Evolutionary conservation across 2,113 vertebrate genomes (phyloP), one percentile per base, ranked within the genome.

Genomic region (Pogonocichla stellata): DNA sequence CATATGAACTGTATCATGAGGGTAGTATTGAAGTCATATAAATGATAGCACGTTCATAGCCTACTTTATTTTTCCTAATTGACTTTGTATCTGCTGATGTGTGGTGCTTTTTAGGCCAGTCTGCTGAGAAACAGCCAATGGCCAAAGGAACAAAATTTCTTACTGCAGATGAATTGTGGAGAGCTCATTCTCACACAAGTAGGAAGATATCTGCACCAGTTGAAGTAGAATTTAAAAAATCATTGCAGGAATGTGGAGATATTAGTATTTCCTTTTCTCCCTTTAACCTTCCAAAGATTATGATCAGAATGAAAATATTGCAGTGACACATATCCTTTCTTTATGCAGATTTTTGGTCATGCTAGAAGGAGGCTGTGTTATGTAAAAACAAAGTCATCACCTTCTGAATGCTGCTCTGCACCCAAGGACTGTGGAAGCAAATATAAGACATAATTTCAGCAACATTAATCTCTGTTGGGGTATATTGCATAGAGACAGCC

Each of bases 171-270:
- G 14, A 79, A 69, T 50, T 1, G 1, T 5, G 12, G 26, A 88
- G 40, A 86, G 62, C 3, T 83, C 29, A 26, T n/a, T 79, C 43
- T 56, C 29, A 69, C 0, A 0, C 5, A 3, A 48, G 18, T 3
- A 69, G 18, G 29, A 84, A 75, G 26, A 19, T 29, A 69, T 2
- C 15, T 54, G 45, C 22, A 43, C 12, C 10, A 67, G 47, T 7
- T 50, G 29, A 70, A 61, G 23, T 1, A 62, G 19, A 88, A 73
- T 7, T 2, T 1, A 45, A 80, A 73, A 48, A 58, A 33, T 1
- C 8, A 50, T 1, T 73, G 40, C 20, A 62, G 23, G 12, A 86
- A 73, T 9, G 24, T 8, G 16, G 33, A 77, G 3, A 53, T 14
- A 36, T 2, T 50, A 66, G 3, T n/a, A 78, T 42, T 79, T 79